Conservation (phyloP, 2,888 invertebrate species). For the Yponomeuta sedellus region DNA sequence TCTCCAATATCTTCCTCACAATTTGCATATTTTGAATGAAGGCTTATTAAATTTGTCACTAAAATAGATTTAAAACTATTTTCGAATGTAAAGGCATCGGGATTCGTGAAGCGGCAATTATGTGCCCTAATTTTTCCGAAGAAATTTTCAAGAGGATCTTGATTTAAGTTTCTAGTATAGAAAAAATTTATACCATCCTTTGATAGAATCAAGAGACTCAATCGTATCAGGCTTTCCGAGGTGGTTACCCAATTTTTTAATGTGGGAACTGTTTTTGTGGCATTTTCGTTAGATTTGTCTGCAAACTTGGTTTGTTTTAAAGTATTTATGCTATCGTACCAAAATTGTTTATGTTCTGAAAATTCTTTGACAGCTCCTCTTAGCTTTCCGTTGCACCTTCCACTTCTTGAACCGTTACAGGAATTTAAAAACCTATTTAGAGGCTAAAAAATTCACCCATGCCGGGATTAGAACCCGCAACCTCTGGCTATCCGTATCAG, state of each 20-base stretch:
- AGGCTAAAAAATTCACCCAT: too few relatives aligned
- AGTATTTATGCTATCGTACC: background rate
- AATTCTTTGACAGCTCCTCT: background rate
- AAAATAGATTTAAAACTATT: background rate
- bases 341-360: background rate
- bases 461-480: too few relatives aligned
- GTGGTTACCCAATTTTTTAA: background rate
- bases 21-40: background rate
- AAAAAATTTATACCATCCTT: background rate
- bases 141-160: background rate
- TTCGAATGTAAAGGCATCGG: background rate
- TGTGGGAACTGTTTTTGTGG: background rate
- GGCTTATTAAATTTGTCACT: background rate
- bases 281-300: background rate
- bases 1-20: background rate
- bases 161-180: background rate
- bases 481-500: too few relatives aligned
- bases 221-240: background rate
- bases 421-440: too few relatives aligned
- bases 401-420: background rate
- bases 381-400: background rate
- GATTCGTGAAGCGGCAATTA: background rate
- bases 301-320: background rate
- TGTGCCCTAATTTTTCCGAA: background rate
- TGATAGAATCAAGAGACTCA: too few relatives aligned